Evolutionary conservation across 2,113 vertebrate genomes (phyloP).

Genomic region (Tenrec ecaudatus): DNA sequence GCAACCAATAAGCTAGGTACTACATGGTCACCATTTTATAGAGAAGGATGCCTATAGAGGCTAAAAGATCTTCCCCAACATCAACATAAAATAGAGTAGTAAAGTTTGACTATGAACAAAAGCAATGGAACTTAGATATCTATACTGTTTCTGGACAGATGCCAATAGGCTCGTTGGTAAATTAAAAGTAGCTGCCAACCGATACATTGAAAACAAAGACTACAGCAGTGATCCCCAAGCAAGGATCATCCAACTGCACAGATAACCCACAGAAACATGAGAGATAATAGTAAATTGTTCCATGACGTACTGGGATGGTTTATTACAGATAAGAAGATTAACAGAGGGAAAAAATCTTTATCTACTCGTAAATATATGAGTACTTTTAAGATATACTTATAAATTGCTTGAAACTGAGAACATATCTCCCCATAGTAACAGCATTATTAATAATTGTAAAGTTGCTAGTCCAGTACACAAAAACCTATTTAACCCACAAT

Average conservation of each 20-base stretch:
- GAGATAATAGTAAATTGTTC: background rate
- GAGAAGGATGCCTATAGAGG: background rate
- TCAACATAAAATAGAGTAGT: background rate
- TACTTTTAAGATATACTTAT: constrained; percentile 12
- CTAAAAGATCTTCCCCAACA: background rate
- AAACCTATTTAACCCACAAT: constrained; percentile 45
- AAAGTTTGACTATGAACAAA: background rate
- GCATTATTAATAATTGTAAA: constrained; percentile 35
- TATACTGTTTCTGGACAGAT: background rate
- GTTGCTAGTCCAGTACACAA: constrained; percentile 14
- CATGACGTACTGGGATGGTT: background rate
- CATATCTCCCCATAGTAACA: constrained; percentile 20
- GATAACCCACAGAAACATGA: background rate
- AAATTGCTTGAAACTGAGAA: constrained; percentile 28
- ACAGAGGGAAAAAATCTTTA: background rate
- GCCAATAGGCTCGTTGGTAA: background rate
- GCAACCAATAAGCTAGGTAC: background rate
- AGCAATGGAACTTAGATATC: background rate
- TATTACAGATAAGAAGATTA: background rate
- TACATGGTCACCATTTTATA: background rate
- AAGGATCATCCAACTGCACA: background rate
- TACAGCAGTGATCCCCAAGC: background rate
- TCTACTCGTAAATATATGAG: background rate
- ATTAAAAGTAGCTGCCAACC: background rate
- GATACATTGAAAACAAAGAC: background rate